Percentiles rank a stretch among this genome's conserved stretches.
These are phyloP conservation scores for Oryctolagus cuniculus DNA, from an alignment of 2,113 vertebrate genomes.

Conservation along the genomic window mOryCun1.1 NC_091433.1:19309501-19310000, in stretches of 20 bases:
- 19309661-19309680: not conserved
- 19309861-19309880: not conserved
- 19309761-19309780: not conserved
- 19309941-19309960: not conserved
- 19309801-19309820: not conserved
- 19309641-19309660: conserved; percentile 13
- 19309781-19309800: not conserved
- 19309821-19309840: not conserved
- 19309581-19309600: not conserved
- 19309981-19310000: not conserved
- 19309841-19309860: not conserved
- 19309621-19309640: not conserved
- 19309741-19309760: not conserved
- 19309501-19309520: fast-evolving
- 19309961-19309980: not conserved
- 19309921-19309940: not conserved
- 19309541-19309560: not conserved
- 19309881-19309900: not conserved
- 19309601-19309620: not conserved
- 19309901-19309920: not conserved
- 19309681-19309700: not conserved
- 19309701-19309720: not conserved
- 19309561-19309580: not conserved
- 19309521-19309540: not conserved
- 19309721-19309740: not conserved